These are phyloP conservation scores for Eunapius fragilis DNA, from an alignment of 37 sponge, comb jelly and placozoan genomes.

Conservation along the genomic window DNA sequence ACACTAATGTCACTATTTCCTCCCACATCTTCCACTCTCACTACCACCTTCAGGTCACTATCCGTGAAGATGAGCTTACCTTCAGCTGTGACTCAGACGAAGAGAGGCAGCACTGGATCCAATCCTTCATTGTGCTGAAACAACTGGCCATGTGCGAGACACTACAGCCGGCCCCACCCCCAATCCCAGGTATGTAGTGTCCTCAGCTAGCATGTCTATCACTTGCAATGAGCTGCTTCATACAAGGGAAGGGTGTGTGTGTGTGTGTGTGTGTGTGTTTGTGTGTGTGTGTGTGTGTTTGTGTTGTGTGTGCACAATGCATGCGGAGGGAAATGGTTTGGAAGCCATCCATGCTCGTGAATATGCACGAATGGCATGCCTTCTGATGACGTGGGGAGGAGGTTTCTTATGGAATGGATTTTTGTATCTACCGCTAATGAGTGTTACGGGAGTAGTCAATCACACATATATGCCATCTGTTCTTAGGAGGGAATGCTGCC, in stretches of 20 bases:
- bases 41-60: not conserved
- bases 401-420: too few species aligned
- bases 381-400: not conserved
- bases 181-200: slow-evolving; percentile 21
- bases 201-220: not conserved
- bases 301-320: not conserved
- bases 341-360: not conserved
- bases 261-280: not conserved
- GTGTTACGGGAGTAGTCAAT: not conserved
- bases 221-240: not conserved
- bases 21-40: too few species aligned
- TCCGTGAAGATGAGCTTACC: slow-evolving; percentile 41
- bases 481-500: not conserved
- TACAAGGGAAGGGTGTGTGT: not conserved
- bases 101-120: slow-evolving; percentile 75
- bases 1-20: not conserved
- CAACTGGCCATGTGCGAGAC: slow-evolving; percentile 29
- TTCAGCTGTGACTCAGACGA: slow-evolving; percentile 57
- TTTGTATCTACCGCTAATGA: not conserved
- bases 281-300: not conserved
- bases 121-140: slow-evolving; percentile 53
- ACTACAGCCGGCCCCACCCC: slow-evolving; percentile 5
- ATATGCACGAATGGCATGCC: not conserved
- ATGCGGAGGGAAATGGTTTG: too few species aligned
- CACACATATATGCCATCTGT: not conserved